phyloP scores from a whole-genome alignment of 2,113 vertebrate species.

The Myxocyprinus asiaticus region DNA sequence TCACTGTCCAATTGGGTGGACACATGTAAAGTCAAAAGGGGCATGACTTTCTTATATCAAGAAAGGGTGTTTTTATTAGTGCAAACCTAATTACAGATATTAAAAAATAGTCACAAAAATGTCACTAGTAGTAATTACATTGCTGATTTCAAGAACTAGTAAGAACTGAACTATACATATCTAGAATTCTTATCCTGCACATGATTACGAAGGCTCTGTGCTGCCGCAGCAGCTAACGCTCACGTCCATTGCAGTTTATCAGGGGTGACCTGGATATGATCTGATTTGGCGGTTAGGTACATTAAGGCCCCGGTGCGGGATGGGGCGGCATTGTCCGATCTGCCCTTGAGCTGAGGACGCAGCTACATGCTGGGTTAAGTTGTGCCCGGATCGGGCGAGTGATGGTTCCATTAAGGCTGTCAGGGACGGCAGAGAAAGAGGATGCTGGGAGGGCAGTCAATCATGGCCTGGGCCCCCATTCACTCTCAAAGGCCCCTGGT shows the following conservation, averaged over 20 bases:
- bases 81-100: no score
- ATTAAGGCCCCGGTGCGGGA: constrained; percentile 13
- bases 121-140: no score
- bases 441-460: constrained; percentile 43
- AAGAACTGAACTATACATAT: not conserved
- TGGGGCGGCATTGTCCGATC: not conserved
- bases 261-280: constrained; percentile 15
- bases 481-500: constrained; percentile 7
- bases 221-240: no score
- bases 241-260: not conserved
- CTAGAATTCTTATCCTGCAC: not conserved
- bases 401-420: constrained; percentile 50
- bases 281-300: constrained; percentile 10
- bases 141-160: no score
- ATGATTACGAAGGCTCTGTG: not conserved
- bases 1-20: no score
- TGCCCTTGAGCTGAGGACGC: constrained; percentile 28
- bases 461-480: constrained; percentile 5
- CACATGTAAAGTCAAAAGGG: no score
- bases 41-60: no score
- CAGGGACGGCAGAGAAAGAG: constrained; percentile 27
- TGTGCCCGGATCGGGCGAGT: constrained; percentile 36
- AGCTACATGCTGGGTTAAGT: constrained; percentile 43
- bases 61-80: no score
- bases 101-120: no score